Percentiles rank a stretch among this genome's conserved stretches.
phyloP scores from a whole-genome alignment of 2,113 vertebrate species.

The Hyperopisus bebe region DNA sequence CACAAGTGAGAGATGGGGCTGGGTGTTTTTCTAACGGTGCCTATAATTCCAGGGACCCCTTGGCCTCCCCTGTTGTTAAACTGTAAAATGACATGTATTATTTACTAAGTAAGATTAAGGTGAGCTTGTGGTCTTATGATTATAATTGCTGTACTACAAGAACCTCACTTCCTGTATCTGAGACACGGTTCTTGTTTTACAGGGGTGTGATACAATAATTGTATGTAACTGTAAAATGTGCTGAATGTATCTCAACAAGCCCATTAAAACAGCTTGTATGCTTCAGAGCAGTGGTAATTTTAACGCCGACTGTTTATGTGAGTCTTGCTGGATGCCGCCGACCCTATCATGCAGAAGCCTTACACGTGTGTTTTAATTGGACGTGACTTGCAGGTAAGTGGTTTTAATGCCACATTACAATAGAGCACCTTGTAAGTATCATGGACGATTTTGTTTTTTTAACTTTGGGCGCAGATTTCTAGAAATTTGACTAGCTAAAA shows the following conservation, averaged over 20 bases:
- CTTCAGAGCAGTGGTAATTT: neutral
- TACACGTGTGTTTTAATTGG: neutral
- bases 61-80: neutral
- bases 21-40: neutral
- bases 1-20: neutral
- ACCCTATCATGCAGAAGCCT: neutral
- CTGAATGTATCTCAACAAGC: neutral
- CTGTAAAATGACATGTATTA: neutral
- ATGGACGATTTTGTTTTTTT: neutral
- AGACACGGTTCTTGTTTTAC: neutral
- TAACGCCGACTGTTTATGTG: neutral
- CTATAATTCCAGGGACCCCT: neutral
- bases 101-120: neutral
- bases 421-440: neutral
- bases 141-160: neutral
- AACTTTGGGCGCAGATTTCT: neutral
- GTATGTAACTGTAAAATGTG: conserved; percentile 3
- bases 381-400: neutral
- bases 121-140: neutral
- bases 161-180: neutral
- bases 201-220: neutral
- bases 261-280: neutral
- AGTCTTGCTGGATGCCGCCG: neutral
- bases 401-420: neutral
- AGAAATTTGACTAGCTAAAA: neutral